Conservation (phyloP, 1,140 invertebrate species). For the Theocolax elegans region DNA sequence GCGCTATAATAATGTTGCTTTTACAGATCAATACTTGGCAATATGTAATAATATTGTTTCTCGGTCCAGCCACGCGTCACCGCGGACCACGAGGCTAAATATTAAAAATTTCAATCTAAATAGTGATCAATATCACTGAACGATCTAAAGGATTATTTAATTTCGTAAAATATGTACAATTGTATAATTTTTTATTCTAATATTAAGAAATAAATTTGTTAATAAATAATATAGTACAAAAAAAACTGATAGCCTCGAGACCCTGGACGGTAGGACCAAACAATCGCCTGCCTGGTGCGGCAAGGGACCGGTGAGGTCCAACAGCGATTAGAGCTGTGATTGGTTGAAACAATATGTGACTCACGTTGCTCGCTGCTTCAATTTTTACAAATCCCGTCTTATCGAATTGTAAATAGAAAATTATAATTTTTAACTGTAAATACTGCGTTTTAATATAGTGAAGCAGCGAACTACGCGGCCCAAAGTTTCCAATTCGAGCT, state of each 20-base stretch:
- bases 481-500: constrained; percentile 25
- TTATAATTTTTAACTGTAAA: too few relatives aligned
- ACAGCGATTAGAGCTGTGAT: constrained; percentile 69
- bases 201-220: too few relatives aligned
- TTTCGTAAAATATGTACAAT: too few relatives aligned
- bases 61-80: constrained; percentile 68
- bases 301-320: constrained; percentile 68
- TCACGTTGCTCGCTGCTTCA: constrained; percentile 56
- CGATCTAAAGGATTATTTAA: too few relatives aligned
- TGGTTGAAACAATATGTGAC: constrained; percentile 68
- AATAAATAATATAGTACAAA: too few relatives aligned
- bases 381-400: constrained; percentile 20
- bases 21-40: constrained; percentile 37
- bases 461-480: constrained; percentile 14
- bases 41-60: constrained; percentile 64
- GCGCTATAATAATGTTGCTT: constrained; percentile 36
- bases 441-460: too few relatives aligned
- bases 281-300: constrained; percentile 66
- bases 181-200: too few relatives aligned
- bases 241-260: constrained; percentile 44
- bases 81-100: constrained; percentile 35
- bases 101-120: not conserved
- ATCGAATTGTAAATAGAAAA: too few relatives aligned
- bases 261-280: constrained; percentile 68
- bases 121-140: not conserved